Base-by-base conservation (phyloP, 2,888 invertebrate genomes). In the Neoitamus cyanurus region DNA sequence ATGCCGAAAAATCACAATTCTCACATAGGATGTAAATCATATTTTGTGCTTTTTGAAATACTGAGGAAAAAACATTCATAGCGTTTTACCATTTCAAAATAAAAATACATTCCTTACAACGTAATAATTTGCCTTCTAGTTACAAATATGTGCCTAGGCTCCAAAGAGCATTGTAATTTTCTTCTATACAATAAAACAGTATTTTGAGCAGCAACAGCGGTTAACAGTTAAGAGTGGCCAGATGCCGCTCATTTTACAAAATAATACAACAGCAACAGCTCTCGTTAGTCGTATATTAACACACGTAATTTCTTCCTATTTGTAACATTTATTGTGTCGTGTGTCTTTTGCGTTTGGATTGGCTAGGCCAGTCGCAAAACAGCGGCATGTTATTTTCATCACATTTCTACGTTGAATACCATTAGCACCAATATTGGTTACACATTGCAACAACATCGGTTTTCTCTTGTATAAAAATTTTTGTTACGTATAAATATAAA, bases 401-500 rank as follows among this genome's bases (percentile, higher is more conserved):
- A 78, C 78, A 78, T 78, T 78, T 78, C 78, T 78, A 78, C 15
- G 31, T 31, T 78, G 78, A 78, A 78, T 78, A 78, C 78, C 78
- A 20, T 78, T 58, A 78, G 48, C n/a, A 78, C 31, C 78, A 78
- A 78, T 78, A 20, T 25, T 58, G 2, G 3, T 25, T 58, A 78
- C 78, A 34, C 1, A 9, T 31, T 31, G 20, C 15, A 77, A 25
- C 42, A 42, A 37, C 20, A 77, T 77, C 34, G n/a, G 31, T 20
- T 73, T 70, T 28, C 31, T 70, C 15, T 25, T 73, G 36, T 31
- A 78, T 78, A 48, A 78, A 34, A 36, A 37, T 73, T 20, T 73
- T 15, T 78, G 28, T 78, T 78, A 46, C 48, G 30, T n/a, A 70
- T 70, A 30, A 31, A 37, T 73, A 78, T 48, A 48, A 77, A 42